Evolutionary conservation across 2,797 vertebrate genomes (phyloP), one percentile per base, ranked within the genome.

Genomic region (Diplodus puntazzo): DNA sequence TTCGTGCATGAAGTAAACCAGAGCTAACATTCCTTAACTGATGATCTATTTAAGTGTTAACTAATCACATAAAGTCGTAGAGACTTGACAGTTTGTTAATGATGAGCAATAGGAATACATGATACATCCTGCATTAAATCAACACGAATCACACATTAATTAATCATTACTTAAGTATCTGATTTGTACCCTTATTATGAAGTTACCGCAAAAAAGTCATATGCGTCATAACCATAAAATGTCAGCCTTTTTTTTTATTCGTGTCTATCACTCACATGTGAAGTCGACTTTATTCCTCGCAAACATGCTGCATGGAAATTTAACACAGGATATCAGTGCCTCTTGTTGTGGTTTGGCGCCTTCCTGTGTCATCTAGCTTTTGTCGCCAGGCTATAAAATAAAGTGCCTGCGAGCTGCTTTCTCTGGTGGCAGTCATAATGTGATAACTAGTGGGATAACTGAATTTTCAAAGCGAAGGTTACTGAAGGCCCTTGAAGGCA

Each of bases 261-360:
- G 0, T 14, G 52, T 30, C 27, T n/a, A 11, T 54, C 3, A 12
- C 11, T 66, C 16, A 58, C 0, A 0, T 57, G 46, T 42, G 4
- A 55, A 66, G 43, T 27, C 30, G 42, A 50, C 13, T 39, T 18
- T 10, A 53, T 63, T 76, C 62, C 69, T 74, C 6, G 0, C 20
- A 39, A n/a, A 59, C 68, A 61, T 16, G 63, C 43, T 75, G 30
- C 14, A 55, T 87, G 82, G 87, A 90, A 88, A 89, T 70, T 72
- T 75, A 59, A 79, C 82, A 84, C 87, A 89, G 89, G 81, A 88
- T 84, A 82, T 87, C 25, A 23, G 2, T 27, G 43, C 3, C 50
- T 86, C 39, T 84, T 78, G 49, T 83, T 89, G 88, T 83, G 89
- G 87, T 87, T 64, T 25, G 34, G 65, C 20, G 1, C 68, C n/a